Evolutionary conservation across 2,797 vertebrate genomes (phyloP), one percentile per base, ranked within the genome.

Genomic region (Protonibea diacanthus): DNA sequence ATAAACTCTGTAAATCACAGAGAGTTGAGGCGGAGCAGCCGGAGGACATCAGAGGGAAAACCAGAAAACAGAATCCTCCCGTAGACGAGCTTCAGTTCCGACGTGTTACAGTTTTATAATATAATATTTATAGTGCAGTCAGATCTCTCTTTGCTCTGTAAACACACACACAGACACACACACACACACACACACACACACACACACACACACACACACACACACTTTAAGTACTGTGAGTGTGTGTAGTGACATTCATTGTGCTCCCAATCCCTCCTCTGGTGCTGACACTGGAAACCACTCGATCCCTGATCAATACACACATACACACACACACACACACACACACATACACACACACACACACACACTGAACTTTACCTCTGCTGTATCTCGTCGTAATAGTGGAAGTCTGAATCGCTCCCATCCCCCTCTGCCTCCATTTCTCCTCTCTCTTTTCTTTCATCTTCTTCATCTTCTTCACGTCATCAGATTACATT

Each of bases 261-360:
- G 57, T 29, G 72, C 78, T 84, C 65, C 71, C 74, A 59, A 2
- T 63, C 69, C 64, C 82, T 80, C 70, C 85, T 79, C 62, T 80
- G 67, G 71, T 60, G 80, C 79, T 87, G 84, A 74, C 81, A 61
- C 67, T 65, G 71, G 72, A 85, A 86, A 80, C 68, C 68, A 89
- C 90, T 93, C 86, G 23, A 91, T 90, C 71, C 29, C 74, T 51
- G 81, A 93, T 94, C 92, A 80, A 94, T 93, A 91, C 65, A 47
- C 60, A 29, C 12, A 23, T 20, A 1, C 67, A n/a, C 74, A 64
- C 58, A 55, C 55, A 49, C 67, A 72, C 79, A 69, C 42, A 59
- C 51, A 55, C 29, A 29, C 27, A 29, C 27, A 29, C 12, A 23
- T n/a, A n/a, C n/a, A n/a, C n/a, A n/a, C n/a, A 72, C 27, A 20